Conservation (phyloP, 2,113 vertebrate species). For the Solea solea region DNA sequence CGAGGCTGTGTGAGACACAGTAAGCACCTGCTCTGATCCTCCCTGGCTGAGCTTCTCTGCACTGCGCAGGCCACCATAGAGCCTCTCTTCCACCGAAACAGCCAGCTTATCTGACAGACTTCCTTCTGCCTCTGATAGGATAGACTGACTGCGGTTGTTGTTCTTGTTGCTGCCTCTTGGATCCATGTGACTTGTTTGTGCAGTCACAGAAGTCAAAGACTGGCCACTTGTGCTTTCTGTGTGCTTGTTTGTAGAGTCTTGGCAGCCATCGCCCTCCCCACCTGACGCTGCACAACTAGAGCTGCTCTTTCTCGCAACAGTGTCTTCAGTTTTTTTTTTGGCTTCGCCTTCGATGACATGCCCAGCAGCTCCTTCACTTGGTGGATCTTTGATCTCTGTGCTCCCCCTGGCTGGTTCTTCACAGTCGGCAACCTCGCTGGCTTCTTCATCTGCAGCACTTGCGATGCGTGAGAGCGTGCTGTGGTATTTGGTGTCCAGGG, state of each 20-base stretch:
- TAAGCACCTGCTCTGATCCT: conserved; percentile 44
- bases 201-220: conserved; percentile 12
- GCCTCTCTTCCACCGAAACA: conserved; percentile 72
- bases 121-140: conserved; percentile 52
- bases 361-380: not conserved
- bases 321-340: conserved; percentile 11
- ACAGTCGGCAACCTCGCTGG: conserved; percentile 70
- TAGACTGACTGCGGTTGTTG: conserved; percentile 77
- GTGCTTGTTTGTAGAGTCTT: conserved; percentile 16
- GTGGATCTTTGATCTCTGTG: conserved; percentile 25
- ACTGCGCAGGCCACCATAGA: conserved; percentile 68
- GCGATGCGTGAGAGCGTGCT: conserved; percentile 85
- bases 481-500: conserved; percentile 85
- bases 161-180: conserved; percentile 77
- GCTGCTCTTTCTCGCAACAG: conserved; percentile 5
- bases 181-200: conserved; percentile 53
- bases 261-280: not conserved
- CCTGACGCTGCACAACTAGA: not conserved
- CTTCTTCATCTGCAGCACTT: conserved; percentile 88
- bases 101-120: conserved; percentile 75
- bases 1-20: conserved; percentile 61
- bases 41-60: conserved; percentile 44
- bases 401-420: conserved; percentile 60
- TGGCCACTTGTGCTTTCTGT: conserved; percentile 56
- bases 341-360: not conserved